phyloP scores from a whole-genome alignment of 2,888 invertebrate genomes.

The Isoperla grammatica region DNA sequence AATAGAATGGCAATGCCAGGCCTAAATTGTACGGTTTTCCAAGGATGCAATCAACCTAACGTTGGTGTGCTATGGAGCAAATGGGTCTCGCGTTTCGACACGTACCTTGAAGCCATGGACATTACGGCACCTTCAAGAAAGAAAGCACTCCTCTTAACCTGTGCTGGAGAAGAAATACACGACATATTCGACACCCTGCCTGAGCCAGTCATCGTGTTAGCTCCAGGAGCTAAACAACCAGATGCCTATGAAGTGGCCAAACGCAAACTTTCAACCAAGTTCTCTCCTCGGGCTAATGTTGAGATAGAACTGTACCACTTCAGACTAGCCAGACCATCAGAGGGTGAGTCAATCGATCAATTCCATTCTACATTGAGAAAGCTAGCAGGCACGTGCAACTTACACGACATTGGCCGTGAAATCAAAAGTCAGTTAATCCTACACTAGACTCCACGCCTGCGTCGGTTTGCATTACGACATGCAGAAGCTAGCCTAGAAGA shows the following conservation, averaged over 20 bases:
- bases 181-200: background rate
- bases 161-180: background rate
- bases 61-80: background rate
- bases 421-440: conserved; percentile 1
- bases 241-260: background rate
- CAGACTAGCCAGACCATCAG: background rate
- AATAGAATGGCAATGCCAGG: too few species aligned
- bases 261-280: background rate
- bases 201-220: background rate
- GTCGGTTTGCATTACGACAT: background rate
- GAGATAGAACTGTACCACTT: conserved; percentile 1
- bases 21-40: too few species aligned
- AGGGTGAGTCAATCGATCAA: background rate
- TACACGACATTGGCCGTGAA: background rate
- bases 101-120: background rate
- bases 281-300: background rate
- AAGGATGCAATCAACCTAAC: background rate
- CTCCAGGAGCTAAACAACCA: too few species aligned
- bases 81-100: background rate
- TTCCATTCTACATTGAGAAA: background rate
- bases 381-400: background rate
- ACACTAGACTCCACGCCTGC: background rate
- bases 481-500: background rate
- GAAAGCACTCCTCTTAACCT: background rate
- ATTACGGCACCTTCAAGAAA: background rate